Base-by-base conservation (phyloP, 2,113 vertebrate genomes). In the Hypanus sabinus region DNA sequence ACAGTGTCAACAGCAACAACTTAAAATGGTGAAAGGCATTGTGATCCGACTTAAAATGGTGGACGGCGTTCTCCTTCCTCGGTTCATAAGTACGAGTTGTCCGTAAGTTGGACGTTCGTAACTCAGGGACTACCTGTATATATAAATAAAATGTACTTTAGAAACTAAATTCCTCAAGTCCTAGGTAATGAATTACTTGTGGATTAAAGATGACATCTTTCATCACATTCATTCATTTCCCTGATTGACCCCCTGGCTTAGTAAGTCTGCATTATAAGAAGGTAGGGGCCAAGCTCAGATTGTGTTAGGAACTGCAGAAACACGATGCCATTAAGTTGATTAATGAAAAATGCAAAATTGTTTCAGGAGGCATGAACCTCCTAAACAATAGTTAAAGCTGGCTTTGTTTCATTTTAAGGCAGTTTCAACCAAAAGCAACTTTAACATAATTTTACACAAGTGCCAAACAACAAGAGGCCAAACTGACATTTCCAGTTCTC, bases 341-440 rank as follows among this genome's bases (percentile, higher is more conserved):
- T 93, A 73, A 93, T 93, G 91, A 93, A 93, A 93, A 68, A 73
- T 22, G 33, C 10, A 73, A 75, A 93, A 16, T 93, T 5, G 68
- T 55, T n/a, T 55, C 30, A 27, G 36, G 36, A 75, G 91, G 46
- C 91, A 75, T 36, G 60, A 33, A 55, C 36, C 38, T 75, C 36
- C 12, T 7, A 24, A 38, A 93, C 38, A 93, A 75, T 55, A 30
- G 90, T 70, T 30, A 93, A 93, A 55, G 91, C 24, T 71, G 22
- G 36, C 70, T 93, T 75, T 93, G 90, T 93, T 93, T 93, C 68
- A 93, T 93, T 93, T 93, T 46, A 93, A 46, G 38, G 33, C 68
- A 30, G 90, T 92, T 92, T 92, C 68, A 68, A 46, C 68, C 20
- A 93, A 93, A 93, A 93, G 90, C 90, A 93, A 38, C 9, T 71